Conservation (phyloP, 2,113 vertebrate genomes). For the Cyprinus carpio region DNA sequence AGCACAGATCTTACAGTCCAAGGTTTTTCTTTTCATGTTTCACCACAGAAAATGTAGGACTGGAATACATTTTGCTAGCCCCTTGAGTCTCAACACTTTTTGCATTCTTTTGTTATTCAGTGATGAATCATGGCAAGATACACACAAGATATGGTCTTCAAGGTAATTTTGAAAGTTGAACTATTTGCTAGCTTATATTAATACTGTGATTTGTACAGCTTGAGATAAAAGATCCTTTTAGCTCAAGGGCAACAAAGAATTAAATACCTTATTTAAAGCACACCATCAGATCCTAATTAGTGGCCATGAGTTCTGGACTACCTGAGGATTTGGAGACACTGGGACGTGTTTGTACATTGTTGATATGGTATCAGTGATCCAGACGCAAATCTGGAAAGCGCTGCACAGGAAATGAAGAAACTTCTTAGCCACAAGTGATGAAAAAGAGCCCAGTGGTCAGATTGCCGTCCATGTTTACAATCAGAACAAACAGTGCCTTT, state of each 20-base stretch:
- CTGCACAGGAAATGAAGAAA: constrained; percentile 75
- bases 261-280: constrained; percentile 9
- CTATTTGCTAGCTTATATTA: too few relatives aligned
- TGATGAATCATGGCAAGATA: constrained; percentile 1
- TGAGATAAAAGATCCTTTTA: constrained; percentile 10
- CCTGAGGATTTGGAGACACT: constrained; percentile 61
- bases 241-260: background rate
- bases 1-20: background rate
- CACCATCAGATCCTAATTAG: background rate
- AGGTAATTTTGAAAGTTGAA: background rate
- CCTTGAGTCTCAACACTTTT: background rate
- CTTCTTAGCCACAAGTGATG: constrained; percentile 57
- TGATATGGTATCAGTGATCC: constrained; percentile 55
- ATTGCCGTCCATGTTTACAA: constrained; percentile 7
- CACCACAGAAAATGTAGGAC: background rate
- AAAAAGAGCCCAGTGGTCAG: constrained; percentile 30
- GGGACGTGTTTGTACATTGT: constrained; percentile 56
- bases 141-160: background rate
- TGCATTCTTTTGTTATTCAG: background rate
- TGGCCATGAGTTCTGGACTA: background rate
- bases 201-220: background rate
- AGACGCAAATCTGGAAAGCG: constrained; percentile 58
- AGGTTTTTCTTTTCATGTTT: background rate
- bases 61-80: background rate
- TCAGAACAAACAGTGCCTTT: background rate